Evolutionary conservation across 2,797 vertebrate species (phyloP), one percentile per base, ranked within the genome.

Genomic region (Falco concolor): DNA sequence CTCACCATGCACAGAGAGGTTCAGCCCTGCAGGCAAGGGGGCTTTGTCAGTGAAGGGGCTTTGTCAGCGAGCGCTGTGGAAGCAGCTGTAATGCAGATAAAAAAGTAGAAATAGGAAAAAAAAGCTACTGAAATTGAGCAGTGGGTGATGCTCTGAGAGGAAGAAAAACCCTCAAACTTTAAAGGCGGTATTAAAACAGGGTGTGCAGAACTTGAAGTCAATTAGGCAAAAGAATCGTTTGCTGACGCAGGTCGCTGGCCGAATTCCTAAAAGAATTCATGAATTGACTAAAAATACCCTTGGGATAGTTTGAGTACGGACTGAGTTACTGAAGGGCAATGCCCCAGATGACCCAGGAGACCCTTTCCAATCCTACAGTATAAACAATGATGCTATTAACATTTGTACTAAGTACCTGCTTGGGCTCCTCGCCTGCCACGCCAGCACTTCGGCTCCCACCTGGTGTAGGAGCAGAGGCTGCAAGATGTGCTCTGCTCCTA

Each of bases 281-380:
- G 94, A 95, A 97, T 96, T 19, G 72, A 92, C 93, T 96, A 38
- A 96, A 96, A 96, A 94, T 94, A 89, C 96, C 93, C 93, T 72
- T 80, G 95, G 92, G 96, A 95, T 92, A 65, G 94, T 93, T 91
- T 95, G 92, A 92, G 86, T 95, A 90, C 5, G 70, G 94, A 88
- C 94, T 96, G 89, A 96, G 92, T 95, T 96, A 96, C 95, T 93
- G 95, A 96, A 97, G 95, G 95, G 96, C 95, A 96, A 59, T 96
- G 94, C 92, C 92, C 96, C 87, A 95, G 76, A 88, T 96, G 95
- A 97, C 96, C 95, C 96, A 94, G 92, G 95, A 97, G 96, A 87
- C 95, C 95, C 94, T 69, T 96, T 97, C 89, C 91, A 92, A 96
- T 96, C 87, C 91, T 40, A 86, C 91, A 95, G 84, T 92, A 96